Conservation (phyloP, 2,888 invertebrate species). For the Oscheius sp. region DNA sequence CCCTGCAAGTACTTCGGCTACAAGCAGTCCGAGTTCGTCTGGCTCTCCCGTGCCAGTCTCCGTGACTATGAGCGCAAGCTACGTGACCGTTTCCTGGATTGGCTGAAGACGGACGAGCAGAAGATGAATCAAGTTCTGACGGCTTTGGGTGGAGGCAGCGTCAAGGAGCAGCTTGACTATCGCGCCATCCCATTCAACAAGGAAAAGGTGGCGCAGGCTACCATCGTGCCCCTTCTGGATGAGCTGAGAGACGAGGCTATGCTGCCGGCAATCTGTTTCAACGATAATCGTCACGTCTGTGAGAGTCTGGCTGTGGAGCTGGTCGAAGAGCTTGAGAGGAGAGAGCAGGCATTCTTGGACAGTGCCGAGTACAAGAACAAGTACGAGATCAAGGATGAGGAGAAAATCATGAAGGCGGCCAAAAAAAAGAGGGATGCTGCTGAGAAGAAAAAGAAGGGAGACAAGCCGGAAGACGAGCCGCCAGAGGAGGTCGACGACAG, state of each 20-base stretch:
- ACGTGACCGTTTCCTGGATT: slow-evolving; percentile 67
- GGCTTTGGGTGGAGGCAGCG: slow-evolving; percentile 44
- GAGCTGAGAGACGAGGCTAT: slow-evolving; percentile 63
- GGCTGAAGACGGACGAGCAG: slow-evolving; percentile 66
- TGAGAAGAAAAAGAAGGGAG: slow-evolving; percentile 64
- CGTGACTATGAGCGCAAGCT: slow-evolving; percentile 64
- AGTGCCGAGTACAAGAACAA: slow-evolving; percentile 67
- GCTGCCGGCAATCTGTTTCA: slow-evolving; percentile 71
- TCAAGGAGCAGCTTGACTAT: slow-evolving; percentile 57
- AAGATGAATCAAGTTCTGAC: slow-evolving; percentile 57
- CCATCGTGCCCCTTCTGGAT: slow-evolving; percentile 67
- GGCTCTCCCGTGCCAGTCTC: slow-evolving; percentile 65
- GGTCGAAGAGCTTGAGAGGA: slow-evolving; percentile 58
- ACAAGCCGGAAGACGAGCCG: slow-evolving; percentile 46
- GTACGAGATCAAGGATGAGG: slow-evolving; percentile 69
- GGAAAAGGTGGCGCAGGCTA: slow-evolving; percentile 60
- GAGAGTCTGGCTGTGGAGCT: slow-evolving; percentile 60
- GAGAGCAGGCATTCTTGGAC: slow-evolving; percentile 62
- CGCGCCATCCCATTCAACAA: slow-evolving; percentile 63
- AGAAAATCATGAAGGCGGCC: slow-evolving; percentile 66
- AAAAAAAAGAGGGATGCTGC: slow-evolving; percentile 69
- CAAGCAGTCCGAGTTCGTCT: slow-evolving; percentile 54
- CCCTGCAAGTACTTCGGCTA: slow-evolving; percentile 67
- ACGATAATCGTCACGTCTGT: slow-evolving; percentile 70
- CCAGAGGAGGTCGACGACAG: slow-evolving; percentile 52